These are phyloP conservation scores for Lutjanus campechanus DNA, from an alignment of 2,797 vertebrate genomes.

Conservation along the genomic window DNA sequence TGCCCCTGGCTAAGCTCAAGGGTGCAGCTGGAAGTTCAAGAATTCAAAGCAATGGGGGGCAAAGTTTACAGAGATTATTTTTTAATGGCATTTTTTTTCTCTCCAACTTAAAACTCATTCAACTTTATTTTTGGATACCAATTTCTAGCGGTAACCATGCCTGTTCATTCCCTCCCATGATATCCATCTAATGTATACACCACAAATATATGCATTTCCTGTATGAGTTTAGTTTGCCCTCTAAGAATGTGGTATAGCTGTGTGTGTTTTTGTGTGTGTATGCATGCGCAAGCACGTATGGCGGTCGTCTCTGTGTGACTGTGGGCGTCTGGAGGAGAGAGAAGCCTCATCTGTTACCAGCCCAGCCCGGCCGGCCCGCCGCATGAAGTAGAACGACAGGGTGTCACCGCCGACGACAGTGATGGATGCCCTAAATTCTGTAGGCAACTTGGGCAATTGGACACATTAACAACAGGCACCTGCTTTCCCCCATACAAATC, in stretches of 20 bases:
- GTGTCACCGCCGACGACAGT: conserved; percentile 86
- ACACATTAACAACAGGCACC: conserved; percentile 91
- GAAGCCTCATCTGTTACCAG: conserved; percentile 88
- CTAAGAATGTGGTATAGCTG: conserved; percentile 59
- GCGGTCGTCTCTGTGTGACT: conserved; percentile 76
- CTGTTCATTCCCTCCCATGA: not conserved
- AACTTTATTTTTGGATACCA: not conserved
- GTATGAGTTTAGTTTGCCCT: conserved; percentile 68
- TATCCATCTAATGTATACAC: conserved; percentile 2
- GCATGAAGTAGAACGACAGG: conserved; percentile 87
- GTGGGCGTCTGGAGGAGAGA: conserved; percentile 84
- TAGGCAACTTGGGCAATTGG: conserved; percentile 90
- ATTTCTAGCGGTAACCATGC: not conserved
- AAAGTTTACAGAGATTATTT: conserved; percentile 49
- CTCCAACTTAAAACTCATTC: not conserved
- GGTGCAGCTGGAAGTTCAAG: conserved; percentile 74
- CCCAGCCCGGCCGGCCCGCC: conserved; percentile 79
- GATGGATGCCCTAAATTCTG: conserved; percentile 89
- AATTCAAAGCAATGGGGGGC: conserved; percentile 60
- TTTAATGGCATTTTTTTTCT: conserved; percentile 39
- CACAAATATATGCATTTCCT: conserved; percentile 14
- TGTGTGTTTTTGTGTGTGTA: conserved; percentile 51
- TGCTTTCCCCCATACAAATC: conserved; percentile 90
- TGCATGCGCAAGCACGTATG: conserved; percentile 76
- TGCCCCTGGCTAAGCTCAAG: conserved; percentile 73